A percentile compares a stretch with the other conserved stretches of the same genome.
Conservation (phyloP, 2,113 vertebrate species). For the Dicaeum eximium region DNA sequence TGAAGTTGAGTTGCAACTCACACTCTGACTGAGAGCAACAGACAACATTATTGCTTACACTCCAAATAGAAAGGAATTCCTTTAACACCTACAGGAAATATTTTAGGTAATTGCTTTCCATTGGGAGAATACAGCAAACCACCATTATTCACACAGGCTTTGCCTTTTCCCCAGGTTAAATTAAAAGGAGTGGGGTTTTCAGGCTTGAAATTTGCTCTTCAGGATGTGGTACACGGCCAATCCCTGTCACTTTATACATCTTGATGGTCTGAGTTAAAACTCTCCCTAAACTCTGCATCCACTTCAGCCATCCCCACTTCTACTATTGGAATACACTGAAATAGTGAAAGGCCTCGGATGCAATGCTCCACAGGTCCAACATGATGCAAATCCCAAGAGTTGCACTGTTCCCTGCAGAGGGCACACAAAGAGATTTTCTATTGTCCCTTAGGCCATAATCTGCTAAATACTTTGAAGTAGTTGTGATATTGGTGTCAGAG, state of each 20-base stretch:
- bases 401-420: not conserved
- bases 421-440: not conserved
- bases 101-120: not conserved
- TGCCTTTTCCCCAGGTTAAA: not conserved
- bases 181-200: not conserved
- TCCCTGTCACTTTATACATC: not conserved
- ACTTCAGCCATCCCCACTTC: not conserved
- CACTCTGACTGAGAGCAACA: not conserved
- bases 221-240: not conserved
- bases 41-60: not conserved
- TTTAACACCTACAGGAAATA: not conserved
- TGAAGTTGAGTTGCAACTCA: not conserved
- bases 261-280: not conserved
- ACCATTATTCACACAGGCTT: not conserved
- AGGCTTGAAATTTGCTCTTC: not conserved
- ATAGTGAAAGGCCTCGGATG: not conserved
- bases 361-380: fast-evolving
- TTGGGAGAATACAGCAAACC: not conserved
- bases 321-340: not conserved
- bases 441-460: not conserved
- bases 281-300: not conserved
- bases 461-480: not conserved
- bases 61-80: not conserved
- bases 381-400: fast-evolving
- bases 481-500: not conserved